These are phyloP conservation scores for Tyto alba DNA, from an alignment of 2,113 vertebrate species.

Conservation along the genomic window DNA sequence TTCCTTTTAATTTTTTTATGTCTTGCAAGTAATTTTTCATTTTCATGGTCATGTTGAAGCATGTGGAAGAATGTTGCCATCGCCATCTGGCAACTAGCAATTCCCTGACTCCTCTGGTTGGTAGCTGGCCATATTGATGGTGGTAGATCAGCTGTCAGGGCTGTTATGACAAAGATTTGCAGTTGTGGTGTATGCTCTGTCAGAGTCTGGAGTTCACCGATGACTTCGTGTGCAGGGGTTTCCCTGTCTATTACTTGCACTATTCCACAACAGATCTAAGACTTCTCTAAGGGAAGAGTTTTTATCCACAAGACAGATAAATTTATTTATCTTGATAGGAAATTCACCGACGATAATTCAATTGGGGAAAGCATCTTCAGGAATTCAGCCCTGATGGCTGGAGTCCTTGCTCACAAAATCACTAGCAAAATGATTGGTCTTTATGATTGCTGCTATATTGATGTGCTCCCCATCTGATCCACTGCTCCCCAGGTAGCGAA, in stretches of 20 bases:
- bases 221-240: not conserved
- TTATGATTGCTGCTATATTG: not conserved
- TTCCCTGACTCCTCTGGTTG: slow-evolving; percentile 12
- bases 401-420: not conserved
- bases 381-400: not conserved
- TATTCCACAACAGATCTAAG: not conserved
- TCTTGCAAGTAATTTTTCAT: slow-evolving; percentile 1
- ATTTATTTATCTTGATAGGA: not conserved
- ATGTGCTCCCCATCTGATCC: not conserved
- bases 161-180: slow-evolving; percentile 27
- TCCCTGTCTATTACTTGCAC: not conserved
- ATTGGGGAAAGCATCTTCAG: not conserved
- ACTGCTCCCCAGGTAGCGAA: not conserved
- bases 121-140: slow-evolving; percentile 37
- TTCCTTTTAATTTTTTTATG: slow-evolving; percentile 33
- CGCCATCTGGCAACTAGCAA: slow-evolving; percentile 26
- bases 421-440: not conserved
- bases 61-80: not conserved
- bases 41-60: slow-evolving; percentile 17
- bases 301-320: not conserved
- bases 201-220: not conserved
- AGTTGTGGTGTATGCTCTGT: not conserved
- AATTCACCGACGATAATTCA: not conserved
- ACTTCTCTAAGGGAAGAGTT: not conserved
- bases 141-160: slow-evolving; percentile 34